Percentiles rank a stretch among this genome's conserved stretches.
These are phyloP conservation scores for Athalia cordata DNA, from an alignment of 2,888 invertebrate genomes.

Conservation along the genomic window DNA sequence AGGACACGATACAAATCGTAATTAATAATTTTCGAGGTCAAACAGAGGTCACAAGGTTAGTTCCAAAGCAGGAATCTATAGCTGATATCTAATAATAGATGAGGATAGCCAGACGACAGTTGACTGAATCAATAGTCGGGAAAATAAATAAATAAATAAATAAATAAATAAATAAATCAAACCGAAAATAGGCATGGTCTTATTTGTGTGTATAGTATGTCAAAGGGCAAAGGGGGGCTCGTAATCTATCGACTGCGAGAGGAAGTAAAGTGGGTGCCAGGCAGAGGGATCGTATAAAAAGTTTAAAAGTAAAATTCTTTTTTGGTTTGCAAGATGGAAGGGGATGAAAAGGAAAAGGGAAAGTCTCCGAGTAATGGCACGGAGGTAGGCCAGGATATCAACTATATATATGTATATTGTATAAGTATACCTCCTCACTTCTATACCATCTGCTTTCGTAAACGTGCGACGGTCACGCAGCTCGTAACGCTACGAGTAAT, in stretches of 20 bases:
- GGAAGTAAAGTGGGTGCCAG: background rate
- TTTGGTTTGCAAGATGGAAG: background rate
- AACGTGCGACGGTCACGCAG: constrained; percentile 41
- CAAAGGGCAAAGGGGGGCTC: background rate
- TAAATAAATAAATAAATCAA: too few species aligned
- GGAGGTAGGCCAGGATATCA: background rate
- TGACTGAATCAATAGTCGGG: background rate
- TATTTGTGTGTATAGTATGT: too few species aligned
- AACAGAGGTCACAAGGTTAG: background rate
- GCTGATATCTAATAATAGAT: background rate
- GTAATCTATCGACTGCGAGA: background rate
- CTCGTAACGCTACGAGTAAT: constrained; percentile 34
- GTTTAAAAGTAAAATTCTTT: constrained; percentile 11
- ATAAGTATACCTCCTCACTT: background rate
- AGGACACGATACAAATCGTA: background rate
- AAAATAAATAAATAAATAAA: background rate
- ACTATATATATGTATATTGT: too few species aligned
- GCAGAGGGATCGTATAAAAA: constrained; percentile 19
- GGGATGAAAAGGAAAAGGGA: background rate
- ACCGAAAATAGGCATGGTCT: too few species aligned
- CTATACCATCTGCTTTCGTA: constrained; percentile 34
- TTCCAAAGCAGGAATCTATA: too few species aligned
- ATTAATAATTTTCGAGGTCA: background rate
- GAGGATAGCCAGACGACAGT: background rate
- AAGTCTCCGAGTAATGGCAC: constrained; percentile 31